Percentiles rank a stretch among this genome's conserved stretches.
These are phyloP conservation scores for Berghia stephanieae DNA, from an alignment of 1,140 invertebrate species.

Conservation along the genomic window DNA sequence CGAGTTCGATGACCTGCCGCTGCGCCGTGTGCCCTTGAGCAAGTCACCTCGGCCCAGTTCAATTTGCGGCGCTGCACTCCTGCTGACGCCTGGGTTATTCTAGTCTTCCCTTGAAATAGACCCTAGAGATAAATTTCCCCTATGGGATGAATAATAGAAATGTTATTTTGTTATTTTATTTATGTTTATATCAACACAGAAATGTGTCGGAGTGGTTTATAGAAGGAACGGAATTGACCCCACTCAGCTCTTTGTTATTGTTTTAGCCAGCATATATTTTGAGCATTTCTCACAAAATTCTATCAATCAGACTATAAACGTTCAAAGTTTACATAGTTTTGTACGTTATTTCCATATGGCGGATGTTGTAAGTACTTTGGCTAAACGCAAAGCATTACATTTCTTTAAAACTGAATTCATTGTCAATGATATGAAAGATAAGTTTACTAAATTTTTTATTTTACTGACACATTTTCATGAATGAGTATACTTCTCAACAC, in stretches of 20 bases:
- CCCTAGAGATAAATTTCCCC: too few species aligned
- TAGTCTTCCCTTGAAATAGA: too few species aligned
- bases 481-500: background rate
- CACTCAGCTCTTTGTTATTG: too few species aligned
- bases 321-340: background rate
- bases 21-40: too few species aligned
- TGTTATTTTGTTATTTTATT: too few species aligned
- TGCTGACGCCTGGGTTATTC: too few species aligned
- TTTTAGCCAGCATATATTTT: too few species aligned
- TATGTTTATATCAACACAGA: too few species aligned
- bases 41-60: too few species aligned
- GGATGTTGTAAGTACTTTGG: background rate
- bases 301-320: background rate
- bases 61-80: too few species aligned
- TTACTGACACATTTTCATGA: background rate
- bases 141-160: too few species aligned
- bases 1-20: too few species aligned
- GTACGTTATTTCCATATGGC: background rate
- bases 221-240: background rate
- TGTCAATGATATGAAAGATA: background rate
- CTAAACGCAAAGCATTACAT: background rate
- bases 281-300: background rate
- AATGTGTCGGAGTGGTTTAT: background rate
- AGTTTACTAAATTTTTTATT: background rate
- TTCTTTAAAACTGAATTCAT: background rate